Conservation (phyloP, 1,140 invertebrate species). For the Lucilia sericata region DNA sequence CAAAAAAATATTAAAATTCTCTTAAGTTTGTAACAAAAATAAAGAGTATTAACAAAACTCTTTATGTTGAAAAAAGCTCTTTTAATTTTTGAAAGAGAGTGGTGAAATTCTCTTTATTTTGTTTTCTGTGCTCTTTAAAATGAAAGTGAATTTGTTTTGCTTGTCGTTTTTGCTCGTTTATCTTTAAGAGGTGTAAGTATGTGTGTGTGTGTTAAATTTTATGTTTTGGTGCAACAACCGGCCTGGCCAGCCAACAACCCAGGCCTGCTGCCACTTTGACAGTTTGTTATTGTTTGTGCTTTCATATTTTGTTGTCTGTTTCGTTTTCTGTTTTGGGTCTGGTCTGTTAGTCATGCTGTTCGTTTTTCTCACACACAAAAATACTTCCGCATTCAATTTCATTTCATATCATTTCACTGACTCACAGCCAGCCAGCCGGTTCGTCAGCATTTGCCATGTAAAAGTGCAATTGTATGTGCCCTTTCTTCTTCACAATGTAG, state of each 20-base stretch:
- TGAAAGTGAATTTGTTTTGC: constrained; percentile 41
- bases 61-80: not conserved
- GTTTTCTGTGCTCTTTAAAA: not conserved
- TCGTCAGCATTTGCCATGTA: too few relatives aligned
- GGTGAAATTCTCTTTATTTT: not conserved
- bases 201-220: not conserved
- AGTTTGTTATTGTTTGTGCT: not conserved
- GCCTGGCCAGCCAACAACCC: not conserved
- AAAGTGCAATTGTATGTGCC: not conserved
- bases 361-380: constrained; percentile 1
- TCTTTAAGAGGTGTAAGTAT: not conserved
- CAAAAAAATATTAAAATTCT: constrained; percentile 50
- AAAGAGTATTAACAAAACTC: not conserved
- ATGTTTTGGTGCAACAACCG: constrained; percentile 33
- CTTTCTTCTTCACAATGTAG: not conserved
- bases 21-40: not conserved
- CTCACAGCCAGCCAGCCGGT: not conserved
- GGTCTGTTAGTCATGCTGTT: constrained; percentile 36
- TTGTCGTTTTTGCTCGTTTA: not conserved
- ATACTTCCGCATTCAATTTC: constrained; percentile 49
- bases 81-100: not conserved
- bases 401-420: constrained; percentile 46
- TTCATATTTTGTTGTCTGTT: not conserved
- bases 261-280: not conserved
- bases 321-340: constrained; percentile 2